Evolutionary conservation across 1,140 invertebrate genomes (phyloP).

Genomic region (Lanistes nyassanus): DNA sequence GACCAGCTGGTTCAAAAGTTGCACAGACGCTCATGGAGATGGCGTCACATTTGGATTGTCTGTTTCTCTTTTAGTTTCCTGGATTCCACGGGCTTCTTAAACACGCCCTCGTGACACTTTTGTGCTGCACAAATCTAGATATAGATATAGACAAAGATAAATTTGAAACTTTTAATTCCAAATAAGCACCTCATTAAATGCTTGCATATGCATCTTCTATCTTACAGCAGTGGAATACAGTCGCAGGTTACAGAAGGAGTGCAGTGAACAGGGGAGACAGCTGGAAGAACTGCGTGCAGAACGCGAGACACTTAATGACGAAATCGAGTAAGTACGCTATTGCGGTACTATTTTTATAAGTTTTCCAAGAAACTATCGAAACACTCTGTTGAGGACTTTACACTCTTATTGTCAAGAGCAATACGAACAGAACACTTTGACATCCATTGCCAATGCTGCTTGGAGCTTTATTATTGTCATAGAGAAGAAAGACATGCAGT

Average conservation of each 20-base stretch:
- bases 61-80: background rate
- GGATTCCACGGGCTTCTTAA: too few relatives aligned
- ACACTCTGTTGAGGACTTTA: too few relatives aligned
- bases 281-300: slow-evolving; percentile 79
- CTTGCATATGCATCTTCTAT: background rate
- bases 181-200: background rate
- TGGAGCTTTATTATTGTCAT: too few relatives aligned
- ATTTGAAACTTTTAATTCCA: background rate
- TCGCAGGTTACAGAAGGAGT: slow-evolving; percentile 83
- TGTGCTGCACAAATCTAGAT: background rate
- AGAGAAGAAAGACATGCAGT: too few relatives aligned
- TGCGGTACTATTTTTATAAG: too few relatives aligned
- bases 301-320: slow-evolving; percentile 87
- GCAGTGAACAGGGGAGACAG: slow-evolving; percentile 86
- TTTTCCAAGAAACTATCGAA: too few relatives aligned
- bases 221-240: slow-evolving; percentile 84
- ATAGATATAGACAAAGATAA: too few relatives aligned
- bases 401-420: too few relatives aligned
- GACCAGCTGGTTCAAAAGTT: background rate
- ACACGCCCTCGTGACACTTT: background rate
- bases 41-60: background rate
- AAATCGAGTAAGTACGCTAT: slow-evolving; percentile 78
- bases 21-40: background rate
- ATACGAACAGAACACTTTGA: too few relatives aligned
- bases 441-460: too few relatives aligned